Conservation (phyloP, 1,140 invertebrate species). For the Physella acuta region DNA sequence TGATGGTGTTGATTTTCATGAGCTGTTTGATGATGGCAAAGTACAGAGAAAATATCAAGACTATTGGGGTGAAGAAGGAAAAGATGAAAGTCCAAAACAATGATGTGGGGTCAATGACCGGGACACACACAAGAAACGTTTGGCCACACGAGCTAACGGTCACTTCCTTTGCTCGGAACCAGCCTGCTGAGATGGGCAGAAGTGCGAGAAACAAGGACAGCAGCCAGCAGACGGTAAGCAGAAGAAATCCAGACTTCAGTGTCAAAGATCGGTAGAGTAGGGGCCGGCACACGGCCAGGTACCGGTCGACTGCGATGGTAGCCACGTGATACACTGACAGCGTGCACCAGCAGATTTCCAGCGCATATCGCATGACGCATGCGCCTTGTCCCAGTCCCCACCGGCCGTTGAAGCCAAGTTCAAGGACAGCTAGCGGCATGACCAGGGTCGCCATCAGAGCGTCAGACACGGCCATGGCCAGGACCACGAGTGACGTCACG, state of each 20-base stretch:
- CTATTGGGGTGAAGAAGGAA: too few relatives aligned
- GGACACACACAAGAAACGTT: too few relatives aligned
- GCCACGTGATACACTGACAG: constrained; percentile 10
- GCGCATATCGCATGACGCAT: background rate
- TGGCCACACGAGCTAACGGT: too few relatives aligned
- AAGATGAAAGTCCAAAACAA: too few relatives aligned
- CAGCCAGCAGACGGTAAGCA: background rate
- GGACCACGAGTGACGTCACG: too few relatives aligned
- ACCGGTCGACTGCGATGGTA: constrained; percentile 10
- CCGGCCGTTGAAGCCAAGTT: background rate
- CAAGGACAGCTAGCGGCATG: background rate
- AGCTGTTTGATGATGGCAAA: too few relatives aligned
- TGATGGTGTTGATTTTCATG: too few relatives aligned
- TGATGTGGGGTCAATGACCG: too few relatives aligned
- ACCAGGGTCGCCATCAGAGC: background rate
- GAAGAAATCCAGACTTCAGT: background rate
- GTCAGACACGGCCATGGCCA: constrained; percentile 13
- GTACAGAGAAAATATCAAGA: too few relatives aligned
- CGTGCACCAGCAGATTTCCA: background rate
- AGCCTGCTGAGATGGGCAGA: background rate
- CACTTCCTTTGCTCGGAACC: too few relatives aligned
- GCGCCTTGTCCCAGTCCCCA: background rate
- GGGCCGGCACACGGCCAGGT: constrained; percentile 7
- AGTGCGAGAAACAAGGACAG: background rate
- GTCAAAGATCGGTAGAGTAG: background rate